Evolutionary conservation across 2,797 vertebrate species (phyloP).

Genomic region (Gymnopithys bicolor): DNA sequence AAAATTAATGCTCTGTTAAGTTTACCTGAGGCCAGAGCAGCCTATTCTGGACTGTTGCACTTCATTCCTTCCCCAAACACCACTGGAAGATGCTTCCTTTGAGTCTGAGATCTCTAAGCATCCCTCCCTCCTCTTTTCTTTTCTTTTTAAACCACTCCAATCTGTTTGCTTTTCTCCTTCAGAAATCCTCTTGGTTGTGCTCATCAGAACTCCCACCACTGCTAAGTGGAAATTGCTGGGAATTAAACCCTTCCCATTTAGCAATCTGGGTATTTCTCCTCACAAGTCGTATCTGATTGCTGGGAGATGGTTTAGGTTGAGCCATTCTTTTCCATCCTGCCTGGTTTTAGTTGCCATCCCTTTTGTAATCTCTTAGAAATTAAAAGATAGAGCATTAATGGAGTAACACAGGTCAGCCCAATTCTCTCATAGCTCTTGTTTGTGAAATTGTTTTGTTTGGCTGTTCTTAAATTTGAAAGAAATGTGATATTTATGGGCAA

Average conservation of each 20-base stretch:
- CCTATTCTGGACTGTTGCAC: background rate
- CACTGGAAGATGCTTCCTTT: background rate
- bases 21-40: background rate
- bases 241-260: background rate
- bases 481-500: background rate
- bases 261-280: background rate
- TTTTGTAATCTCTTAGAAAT: background rate
- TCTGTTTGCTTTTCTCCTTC: background rate
- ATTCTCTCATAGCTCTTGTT: background rate
- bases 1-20: background rate
- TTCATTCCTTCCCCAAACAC: background rate
- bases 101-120: background rate
- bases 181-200: background rate
- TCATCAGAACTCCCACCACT: background rate
- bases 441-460: background rate
- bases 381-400: background rate
- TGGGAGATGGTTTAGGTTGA: background rate
- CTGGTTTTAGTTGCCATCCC: background rate
- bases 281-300: background rate
- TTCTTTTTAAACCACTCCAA: background rate
- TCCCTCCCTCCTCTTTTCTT: background rate
- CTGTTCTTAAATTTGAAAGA: background rate
- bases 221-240: background rate
- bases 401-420: background rate
- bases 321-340: background rate